phyloP scores from a whole-genome alignment of 2,113 vertebrate genomes.

The Nyctibius bracteatus region DNA sequence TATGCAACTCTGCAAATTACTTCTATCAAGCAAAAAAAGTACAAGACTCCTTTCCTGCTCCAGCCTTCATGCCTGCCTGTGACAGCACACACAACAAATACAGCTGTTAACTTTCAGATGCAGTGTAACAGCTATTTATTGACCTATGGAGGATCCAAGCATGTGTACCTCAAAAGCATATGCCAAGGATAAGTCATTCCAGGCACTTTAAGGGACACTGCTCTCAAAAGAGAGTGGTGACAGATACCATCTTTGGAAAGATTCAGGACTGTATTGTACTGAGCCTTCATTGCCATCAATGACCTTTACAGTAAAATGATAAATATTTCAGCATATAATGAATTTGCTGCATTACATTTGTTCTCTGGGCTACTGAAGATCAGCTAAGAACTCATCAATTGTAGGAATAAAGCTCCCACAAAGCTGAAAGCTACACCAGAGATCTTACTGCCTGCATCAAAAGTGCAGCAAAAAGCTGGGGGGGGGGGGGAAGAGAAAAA shows the following conservation, averaged over 20 bases:
- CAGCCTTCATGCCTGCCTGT: background rate
- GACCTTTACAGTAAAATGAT: background rate
- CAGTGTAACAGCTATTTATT: background rate
- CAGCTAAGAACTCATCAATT: background rate
- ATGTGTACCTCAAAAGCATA: fast-evolving
- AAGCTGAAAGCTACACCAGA: background rate
- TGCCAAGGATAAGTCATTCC: background rate
- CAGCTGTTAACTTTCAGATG: background rate
- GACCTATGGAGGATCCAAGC: background rate
- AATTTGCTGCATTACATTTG: background rate
- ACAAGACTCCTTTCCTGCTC: background rate
- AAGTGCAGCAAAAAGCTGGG: background rate
- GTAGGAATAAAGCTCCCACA: background rate
- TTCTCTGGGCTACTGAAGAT: background rate
- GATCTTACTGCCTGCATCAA: background rate
- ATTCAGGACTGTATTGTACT: background rate
- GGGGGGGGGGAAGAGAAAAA: background rate
- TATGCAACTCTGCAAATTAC: background rate
- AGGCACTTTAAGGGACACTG: background rate
- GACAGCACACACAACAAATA: background rate
- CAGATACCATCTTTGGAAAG: background rate
- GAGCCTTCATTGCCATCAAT: background rate
- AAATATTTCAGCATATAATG: constrained; percentile 12
- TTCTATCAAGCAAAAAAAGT: background rate
- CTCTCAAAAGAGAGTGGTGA: background rate